Base-by-base conservation (phyloP, 2,888 invertebrate species). In the Ophioninae sp. region DNA sequence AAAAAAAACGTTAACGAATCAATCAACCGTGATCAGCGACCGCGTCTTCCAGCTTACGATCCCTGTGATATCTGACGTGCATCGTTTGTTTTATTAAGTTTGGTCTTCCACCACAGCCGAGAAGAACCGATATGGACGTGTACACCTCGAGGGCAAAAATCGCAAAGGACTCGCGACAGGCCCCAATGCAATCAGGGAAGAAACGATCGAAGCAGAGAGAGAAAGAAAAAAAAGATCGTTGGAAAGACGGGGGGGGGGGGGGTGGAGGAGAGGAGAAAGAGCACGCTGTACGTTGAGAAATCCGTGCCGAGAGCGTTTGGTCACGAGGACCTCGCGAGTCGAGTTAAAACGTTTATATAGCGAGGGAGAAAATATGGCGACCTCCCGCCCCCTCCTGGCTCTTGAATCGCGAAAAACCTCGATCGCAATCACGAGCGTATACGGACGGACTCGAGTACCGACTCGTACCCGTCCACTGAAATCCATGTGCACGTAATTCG, bases 1-100 rank as follows among this genome's bases (percentile, higher is more conserved):
- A 78, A 83, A 82, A 82, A 83, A 30, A 30, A 30, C 30, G 30
- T 86, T 81, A 86, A 86, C 84, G 88, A 88, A 88, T 89, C 89
- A 89, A 87, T 89, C 87, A 87, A 86, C 87, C 88, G 87, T 89
- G 88, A 90, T 87, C 76, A 68, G 78, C 78, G 82, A 85, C 84
- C 83, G 85, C 85, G 85, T 73, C 70, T 80, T 81, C 74, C 59
- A 59, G 73, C 79, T 77, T 79, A 84, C 75, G 70, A 81, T 81
- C 75, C 23, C 56, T 76, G 62, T 41, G 76, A 74, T 65, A 41
- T 37, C 23, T 64, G 57, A 50, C 61, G 65, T 74, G 50, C 23
- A 7, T 67, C 21, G 59, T 30, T 57, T 59, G 59, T 50, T 73
- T 57, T 30, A 57, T 68, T 20, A 64, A 72, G 61, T 69, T 57